Evolutionary conservation across 2,888 invertebrate species (phyloP), one percentile per base, ranked within the genome.

Genomic region (Lasioglossum villosulum): DNA sequence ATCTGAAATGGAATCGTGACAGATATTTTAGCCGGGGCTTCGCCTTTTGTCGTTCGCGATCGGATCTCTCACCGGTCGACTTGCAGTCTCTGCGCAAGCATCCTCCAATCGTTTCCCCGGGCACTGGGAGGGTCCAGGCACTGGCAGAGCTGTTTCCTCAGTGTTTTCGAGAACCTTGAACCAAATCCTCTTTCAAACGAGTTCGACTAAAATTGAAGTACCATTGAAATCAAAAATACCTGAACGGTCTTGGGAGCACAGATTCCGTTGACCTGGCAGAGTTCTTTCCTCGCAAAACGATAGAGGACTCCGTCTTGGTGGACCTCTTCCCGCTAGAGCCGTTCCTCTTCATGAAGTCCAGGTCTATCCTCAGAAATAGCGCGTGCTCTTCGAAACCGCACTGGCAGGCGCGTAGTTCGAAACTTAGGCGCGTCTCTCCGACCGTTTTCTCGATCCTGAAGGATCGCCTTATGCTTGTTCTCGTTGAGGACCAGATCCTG

Each of bases 81-180:
- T 93, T 97, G 97, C 84, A 99, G 96, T 93, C 98, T 97, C 93
- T 98, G 98, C 5, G 99, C 99, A 90, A 99, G 95, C 96, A 98
- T 96, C 86, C 99, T 96, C 99, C 99, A 99, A 94, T 99, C 99
- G 93, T 98, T 98, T 4, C 98, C 98, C 92, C 98, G 96, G 2
- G 97, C 96, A 87, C 97, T 97, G 39, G 98, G 98, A 42, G 98
- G 97, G 95, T 99, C 99, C 87, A 99, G 95, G 95, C 98, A 96
- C 86, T 96, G 96, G 93, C 98, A 97, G 81, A 98, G 96, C 96
- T 96, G 97, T 92, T 97, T 96, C 91, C 97, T 96, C 91, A 98
- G 96, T 30, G 93, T 93, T 74, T 93, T 93, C 2, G 93, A 93
- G 88, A 93, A 93, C 88, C 93, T 93, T 83, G 0, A 75, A 56